phyloP scores from a whole-genome alignment of 2,113 vertebrate genomes.

The Macquaria australasica region DNA sequence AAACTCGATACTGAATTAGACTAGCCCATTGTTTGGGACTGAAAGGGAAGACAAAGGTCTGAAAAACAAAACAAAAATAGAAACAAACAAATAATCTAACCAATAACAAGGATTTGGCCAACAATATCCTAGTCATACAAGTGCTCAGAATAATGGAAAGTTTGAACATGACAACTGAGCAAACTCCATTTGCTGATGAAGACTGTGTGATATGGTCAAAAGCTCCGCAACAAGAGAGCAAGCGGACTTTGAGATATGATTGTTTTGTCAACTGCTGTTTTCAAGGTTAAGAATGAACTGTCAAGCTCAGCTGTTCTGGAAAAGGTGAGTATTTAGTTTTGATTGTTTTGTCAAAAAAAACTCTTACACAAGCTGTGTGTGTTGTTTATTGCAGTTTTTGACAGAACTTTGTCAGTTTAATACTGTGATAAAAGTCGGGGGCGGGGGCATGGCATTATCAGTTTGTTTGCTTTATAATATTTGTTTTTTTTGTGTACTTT shows the following conservation, averaged over 20 bases:
- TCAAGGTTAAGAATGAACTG: not conserved
- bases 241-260: no score
- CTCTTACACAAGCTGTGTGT: no score
- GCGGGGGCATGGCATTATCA: not conserved
- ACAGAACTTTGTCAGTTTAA: not conserved
- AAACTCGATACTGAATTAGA: not conserved
- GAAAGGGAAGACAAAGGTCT: not conserved
- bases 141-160: no score
- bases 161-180: no score
- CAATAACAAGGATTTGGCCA: not conserved
- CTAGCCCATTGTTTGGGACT: slow-evolving; percentile 5
- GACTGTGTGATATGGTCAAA: no score
- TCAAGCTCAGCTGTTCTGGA: not conserved
- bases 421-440: not conserved
- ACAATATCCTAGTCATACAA: not conserved
- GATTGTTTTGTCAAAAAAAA: not conserved
- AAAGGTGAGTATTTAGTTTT: not conserved
- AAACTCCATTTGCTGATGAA: no score
- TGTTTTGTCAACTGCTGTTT: not conserved
- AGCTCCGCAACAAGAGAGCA: no score
- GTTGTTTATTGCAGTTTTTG: not conserved
- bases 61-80: not conserved
- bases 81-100: not conserved
- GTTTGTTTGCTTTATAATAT: not conserved
- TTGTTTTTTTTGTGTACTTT: not conserved